A percentile compares a stretch with the other conserved stretches of the same genome.
phyloP scores from a whole-genome alignment of 2,113 vertebrate species.

The Pygoscelis antarcticus region DNA sequence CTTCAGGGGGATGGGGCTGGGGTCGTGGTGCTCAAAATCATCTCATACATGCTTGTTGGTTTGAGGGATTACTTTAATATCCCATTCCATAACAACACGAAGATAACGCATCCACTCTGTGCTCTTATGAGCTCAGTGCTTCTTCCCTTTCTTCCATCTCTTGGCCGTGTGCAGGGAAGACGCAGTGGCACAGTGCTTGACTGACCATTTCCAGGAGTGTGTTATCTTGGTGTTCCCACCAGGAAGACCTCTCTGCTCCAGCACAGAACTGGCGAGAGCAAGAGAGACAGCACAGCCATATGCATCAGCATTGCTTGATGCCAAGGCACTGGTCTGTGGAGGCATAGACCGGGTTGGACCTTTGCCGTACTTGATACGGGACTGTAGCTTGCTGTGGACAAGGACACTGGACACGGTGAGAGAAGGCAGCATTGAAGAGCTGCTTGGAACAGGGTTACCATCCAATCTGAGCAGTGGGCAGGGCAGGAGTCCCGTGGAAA shows the following conservation, averaged over 20 bases:
- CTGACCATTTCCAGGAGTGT: not conserved
- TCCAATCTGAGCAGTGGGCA: not conserved
- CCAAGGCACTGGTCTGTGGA: not conserved
- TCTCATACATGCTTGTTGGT: not conserved
- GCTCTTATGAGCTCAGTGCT: not conserved
- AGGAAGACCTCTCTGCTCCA: not conserved
- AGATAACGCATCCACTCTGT: not conserved
- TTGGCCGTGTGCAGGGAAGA: not conserved
- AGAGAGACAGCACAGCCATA: not conserved
- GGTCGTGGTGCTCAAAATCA: not conserved
- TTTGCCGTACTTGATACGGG: accelerated
- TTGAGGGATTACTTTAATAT: not conserved
- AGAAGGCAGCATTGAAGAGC: not conserved
- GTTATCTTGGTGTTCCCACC: not conserved
- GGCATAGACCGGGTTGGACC: not conserved
- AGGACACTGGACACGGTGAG: not conserved
- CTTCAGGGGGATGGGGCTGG: not conserved
- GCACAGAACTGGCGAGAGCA: not conserved
- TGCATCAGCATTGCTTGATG: not conserved
- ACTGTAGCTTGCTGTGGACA: not conserved
- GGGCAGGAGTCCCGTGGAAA: not conserved
- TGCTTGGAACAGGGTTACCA: not conserved
- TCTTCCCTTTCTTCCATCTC: not conserved
- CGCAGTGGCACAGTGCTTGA: too few relatives aligned
- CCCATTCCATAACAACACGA: accelerated